A percentile compares a stretch with the other conserved stretches of the same genome.
phyloP scores from a whole-genome alignment of 2,113 vertebrate genomes.

The Tyrannus savana region DNA sequence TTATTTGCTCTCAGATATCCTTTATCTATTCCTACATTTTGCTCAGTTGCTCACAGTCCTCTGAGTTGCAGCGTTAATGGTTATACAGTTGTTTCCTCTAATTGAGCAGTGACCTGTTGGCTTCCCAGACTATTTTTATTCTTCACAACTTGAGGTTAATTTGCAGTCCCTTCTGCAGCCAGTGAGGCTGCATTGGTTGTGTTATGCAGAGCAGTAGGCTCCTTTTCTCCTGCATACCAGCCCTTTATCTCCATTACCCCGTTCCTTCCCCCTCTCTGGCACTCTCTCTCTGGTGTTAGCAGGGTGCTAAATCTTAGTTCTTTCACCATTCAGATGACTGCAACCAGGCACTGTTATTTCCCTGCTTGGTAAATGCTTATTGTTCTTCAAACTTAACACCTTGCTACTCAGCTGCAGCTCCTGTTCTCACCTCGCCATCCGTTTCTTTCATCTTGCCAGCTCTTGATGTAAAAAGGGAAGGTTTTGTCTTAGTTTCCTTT shows the following conservation, averaged over 20 bases:
- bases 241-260: background rate
- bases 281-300: background rate
- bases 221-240: background rate
- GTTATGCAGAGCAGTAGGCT: background rate
- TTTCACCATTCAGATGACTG: background rate
- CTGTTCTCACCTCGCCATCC: background rate
- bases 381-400: background rate
- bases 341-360: background rate
- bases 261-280: background rate
- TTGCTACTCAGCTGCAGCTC: background rate
- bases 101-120: background rate
- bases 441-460: background rate
- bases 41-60: background rate
- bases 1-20: background rate
- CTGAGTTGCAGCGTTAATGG: background rate
- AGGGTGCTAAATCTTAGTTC: background rate
- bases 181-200: background rate
- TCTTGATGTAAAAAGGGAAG: background rate
- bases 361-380: background rate
- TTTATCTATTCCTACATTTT: background rate
- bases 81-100: background rate
- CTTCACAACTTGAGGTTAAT: background rate
- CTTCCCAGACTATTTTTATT: constrained; percentile 11
- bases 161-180: background rate
- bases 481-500: background rate